Percentiles rank a stretch among this genome's conserved stretches.
Conservation (phyloP, 2,797 vertebrate species). For the Poeciliopsis gracilis region DNA sequence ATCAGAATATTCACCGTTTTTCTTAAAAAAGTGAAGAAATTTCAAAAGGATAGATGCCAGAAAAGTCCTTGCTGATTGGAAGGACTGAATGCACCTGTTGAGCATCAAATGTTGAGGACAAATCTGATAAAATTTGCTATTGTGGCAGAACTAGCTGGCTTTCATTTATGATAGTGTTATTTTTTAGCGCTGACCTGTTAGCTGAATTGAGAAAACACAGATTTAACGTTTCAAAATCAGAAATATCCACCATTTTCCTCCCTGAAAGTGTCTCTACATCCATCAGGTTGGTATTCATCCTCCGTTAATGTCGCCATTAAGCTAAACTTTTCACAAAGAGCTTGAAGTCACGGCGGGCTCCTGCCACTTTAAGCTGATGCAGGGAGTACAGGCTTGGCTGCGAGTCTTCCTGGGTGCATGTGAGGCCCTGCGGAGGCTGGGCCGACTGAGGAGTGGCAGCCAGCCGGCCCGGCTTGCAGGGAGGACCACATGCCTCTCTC, state of each 20-base stretch:
- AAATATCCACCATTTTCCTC: not conserved
- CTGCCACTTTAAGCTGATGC: conserved; percentile 2
- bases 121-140: not conserved
- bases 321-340: conserved; percentile 11
- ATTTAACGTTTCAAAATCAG: not conserved
- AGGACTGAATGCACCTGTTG: not conserved
- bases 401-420: conserved; percentile 52
- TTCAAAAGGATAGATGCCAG: too few relatives aligned
- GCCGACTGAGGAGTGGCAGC: conserved; percentile 75
- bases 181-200: not conserved
- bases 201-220: not conserved
- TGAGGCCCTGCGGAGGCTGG: conserved; percentile 61
- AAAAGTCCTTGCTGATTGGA: not conserved
- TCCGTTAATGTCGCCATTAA: not conserved
- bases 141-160: too few relatives aligned
- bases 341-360: not conserved
- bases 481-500: conserved; percentile 83
- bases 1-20: not conserved
- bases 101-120: not conserved
- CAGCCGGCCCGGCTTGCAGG: conserved; percentile 71
- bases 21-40: too few relatives aligned
- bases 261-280: not conserved
- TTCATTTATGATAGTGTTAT: not conserved
- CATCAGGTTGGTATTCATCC: not conserved
- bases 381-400: conserved; percentile 35